phyloP scores from a whole-genome alignment of 2,797 vertebrate species.

The Triplophysa bombifrons region DNA sequence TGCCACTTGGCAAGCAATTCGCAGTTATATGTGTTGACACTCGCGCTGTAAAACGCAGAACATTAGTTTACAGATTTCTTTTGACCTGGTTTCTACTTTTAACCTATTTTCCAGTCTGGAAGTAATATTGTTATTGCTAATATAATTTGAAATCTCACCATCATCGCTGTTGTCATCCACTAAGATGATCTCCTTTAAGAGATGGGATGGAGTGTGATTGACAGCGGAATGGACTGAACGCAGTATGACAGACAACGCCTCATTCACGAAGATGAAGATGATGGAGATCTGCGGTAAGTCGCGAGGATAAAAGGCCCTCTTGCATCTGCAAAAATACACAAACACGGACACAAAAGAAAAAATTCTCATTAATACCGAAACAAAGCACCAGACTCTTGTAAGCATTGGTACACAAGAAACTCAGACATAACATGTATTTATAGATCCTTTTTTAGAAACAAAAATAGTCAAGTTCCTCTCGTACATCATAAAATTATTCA shows the following conservation, averaged over 20 bases:
- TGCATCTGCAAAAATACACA: slow-evolving; percentile 80
- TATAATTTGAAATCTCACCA: slow-evolving; percentile 71
- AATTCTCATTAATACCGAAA: not conserved
- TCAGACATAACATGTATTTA: not conserved
- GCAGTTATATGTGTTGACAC: slow-evolving; percentile 35
- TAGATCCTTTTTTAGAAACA: not conserved
- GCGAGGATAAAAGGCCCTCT: slow-evolving; percentile 84
- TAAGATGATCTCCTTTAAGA: slow-evolving; percentile 95
- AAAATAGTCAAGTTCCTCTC: too few species aligned
- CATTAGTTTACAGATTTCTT: slow-evolving; percentile 39
- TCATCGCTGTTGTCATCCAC: slow-evolving; percentile 97
- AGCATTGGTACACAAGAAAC: not conserved
- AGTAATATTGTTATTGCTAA: not conserved
- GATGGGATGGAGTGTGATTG: slow-evolving; percentile 92
- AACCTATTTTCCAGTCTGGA: not conserved
- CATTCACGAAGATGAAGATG: slow-evolving; percentile 98
- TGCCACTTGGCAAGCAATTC: slow-evolving; percentile 3
- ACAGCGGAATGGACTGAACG: slow-evolving; percentile 94
- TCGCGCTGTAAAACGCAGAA: slow-evolving; percentile 40
- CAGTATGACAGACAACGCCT: slow-evolving; percentile 95
- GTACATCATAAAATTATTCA: not conserved
- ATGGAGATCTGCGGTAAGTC: slow-evolving; percentile 95
- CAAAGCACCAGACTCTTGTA: not conserved
- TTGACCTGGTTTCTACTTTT: slow-evolving; percentile 2
- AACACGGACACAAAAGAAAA: slow-evolving; percentile 2